Conservation (phyloP, 2,888 invertebrate species). For the Acanthosepion esculentum region DNA sequence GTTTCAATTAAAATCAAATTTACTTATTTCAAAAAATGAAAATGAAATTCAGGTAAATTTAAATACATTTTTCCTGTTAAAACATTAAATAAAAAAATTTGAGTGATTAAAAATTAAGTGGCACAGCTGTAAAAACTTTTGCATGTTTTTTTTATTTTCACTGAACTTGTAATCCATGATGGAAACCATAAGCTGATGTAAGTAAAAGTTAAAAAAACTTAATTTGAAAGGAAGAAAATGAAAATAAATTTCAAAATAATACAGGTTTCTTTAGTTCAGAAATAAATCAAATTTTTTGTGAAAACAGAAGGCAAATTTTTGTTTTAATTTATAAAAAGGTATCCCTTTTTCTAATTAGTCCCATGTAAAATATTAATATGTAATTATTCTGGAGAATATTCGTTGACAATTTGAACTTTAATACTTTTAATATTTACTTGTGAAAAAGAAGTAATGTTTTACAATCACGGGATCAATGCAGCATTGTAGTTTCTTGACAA, state of each 20-base stretch:
- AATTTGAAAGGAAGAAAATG: no score
- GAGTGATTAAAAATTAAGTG: no score
- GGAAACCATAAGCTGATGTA: neutral
- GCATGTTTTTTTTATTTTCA: neutral
- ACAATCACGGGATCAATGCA: neutral
- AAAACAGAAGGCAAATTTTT: neutral
- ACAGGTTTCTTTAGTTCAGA: neutral
- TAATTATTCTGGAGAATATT: neutral
- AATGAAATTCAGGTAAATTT: neutral
- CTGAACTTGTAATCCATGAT: neutral
- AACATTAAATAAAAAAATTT: neutral
- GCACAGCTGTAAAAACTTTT: neutral
- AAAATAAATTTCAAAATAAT: no score
- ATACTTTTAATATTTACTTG: neutral
- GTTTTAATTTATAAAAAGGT: neutral
- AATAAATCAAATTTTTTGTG: neutral
- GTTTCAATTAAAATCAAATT: neutral
- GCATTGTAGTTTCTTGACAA: neutral
- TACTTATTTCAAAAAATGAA: neutral
- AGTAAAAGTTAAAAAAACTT: neutral
- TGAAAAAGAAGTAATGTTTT: neutral
- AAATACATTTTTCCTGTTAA: neutral
- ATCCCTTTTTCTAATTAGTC: neutral
- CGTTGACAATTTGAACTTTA: neutral
- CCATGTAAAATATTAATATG: no score